Conservation (phyloP, 2,797 vertebrate species). For the Balearica regulorum region DNA sequence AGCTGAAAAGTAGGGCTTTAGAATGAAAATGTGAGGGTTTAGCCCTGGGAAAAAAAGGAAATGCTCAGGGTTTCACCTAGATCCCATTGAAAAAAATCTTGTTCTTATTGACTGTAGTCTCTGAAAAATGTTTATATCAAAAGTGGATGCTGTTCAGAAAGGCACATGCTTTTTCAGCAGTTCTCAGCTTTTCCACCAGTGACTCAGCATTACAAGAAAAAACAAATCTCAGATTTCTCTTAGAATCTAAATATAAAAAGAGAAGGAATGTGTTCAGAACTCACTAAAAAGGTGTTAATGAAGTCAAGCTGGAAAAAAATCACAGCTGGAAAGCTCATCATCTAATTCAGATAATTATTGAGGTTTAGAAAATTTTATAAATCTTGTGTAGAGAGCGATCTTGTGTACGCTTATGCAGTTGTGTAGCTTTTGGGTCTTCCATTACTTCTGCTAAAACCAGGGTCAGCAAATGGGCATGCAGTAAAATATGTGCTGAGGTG, state of each 20-base stretch:
- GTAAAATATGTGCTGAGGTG: background rate
- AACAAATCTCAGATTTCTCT: background rate
- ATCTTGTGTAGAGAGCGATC: background rate
- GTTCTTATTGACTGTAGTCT: background rate
- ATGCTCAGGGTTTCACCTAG: background rate
- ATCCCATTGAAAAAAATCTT: background rate
- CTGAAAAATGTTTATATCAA: background rate
- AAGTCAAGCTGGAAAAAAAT: background rate
- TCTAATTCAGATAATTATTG: background rate
- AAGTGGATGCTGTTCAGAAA: background rate
- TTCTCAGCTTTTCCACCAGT: background rate
- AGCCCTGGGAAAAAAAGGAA: background rate
- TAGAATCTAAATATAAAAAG: background rate
- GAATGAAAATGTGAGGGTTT: background rate
- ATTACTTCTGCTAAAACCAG: background rate
- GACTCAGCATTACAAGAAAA: background rate
- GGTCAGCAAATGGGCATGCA: background rate
- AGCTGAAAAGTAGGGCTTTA: background rate
- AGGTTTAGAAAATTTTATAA: background rate
- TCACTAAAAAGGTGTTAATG: background rate
- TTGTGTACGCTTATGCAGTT: background rate
- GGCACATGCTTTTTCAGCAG: background rate
- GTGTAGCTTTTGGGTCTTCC: background rate
- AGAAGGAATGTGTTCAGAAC: background rate
- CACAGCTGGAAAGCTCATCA: background rate